Conservation (phyloP, 2,113 vertebrate species). For the Maccullochella peelii region DNA sequence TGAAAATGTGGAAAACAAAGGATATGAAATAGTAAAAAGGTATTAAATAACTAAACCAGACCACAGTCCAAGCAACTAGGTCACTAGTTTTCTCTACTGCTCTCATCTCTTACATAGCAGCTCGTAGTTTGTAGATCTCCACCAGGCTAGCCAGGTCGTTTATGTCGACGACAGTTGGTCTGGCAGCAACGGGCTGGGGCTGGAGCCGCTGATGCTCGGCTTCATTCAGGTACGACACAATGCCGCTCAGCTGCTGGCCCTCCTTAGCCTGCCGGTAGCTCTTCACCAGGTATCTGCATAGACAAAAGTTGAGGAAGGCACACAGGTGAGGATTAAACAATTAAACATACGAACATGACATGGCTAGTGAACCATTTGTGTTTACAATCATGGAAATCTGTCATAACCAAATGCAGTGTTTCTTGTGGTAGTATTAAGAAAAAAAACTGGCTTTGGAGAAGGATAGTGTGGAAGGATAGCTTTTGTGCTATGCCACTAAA, state of each 20-base stretch:
- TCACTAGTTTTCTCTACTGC: background rate
- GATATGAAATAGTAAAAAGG: background rate
- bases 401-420: too few relatives aligned
- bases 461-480: too few relatives aligned
- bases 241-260: slow-evolving; percentile 90
- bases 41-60: background rate
- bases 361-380: background rate
- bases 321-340: background rate
- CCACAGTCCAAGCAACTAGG: background rate
- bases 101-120: slow-evolving; percentile 86
- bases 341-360: background rate
- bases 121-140: slow-evolving; percentile 91
- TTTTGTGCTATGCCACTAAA: too few relatives aligned
- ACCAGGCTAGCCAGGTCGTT: slow-evolving; percentile 87
- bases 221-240: slow-evolving; percentile 94
- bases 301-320: background rate
- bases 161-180: slow-evolving; percentile 82
- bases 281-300: slow-evolving; percentile 92
- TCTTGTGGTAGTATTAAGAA: background rate
- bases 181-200: slow-evolving; percentile 88
- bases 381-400: background rate
- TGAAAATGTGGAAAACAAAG: background rate
- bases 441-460: too few relatives aligned
- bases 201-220: slow-evolving; percentile 85
- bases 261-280: slow-evolving; percentile 89